Evolutionary conservation across 1,140 invertebrate species (phyloP).

Genomic region (Plutomurus gul): DNA sequence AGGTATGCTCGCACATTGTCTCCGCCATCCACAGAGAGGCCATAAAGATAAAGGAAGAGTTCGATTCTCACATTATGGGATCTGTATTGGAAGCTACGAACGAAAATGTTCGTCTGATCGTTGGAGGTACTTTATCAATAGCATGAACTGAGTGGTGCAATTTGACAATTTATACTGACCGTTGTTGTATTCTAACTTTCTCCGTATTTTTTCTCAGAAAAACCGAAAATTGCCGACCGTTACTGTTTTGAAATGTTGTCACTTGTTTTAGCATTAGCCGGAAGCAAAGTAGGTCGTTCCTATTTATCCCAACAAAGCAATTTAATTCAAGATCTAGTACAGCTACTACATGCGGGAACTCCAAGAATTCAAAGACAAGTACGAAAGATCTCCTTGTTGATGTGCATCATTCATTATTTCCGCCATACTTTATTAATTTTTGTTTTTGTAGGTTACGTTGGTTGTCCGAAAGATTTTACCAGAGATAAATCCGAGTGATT

Average conservation of each 20-base stretch:
- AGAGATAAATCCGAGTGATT: constrained; percentile 72
- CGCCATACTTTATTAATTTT: background rate
- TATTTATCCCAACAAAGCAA: constrained; percentile 88
- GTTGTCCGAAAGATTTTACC: constrained; percentile 80
- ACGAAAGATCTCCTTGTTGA: constrained; percentile 28
- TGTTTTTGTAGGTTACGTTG: constrained; percentile 67
- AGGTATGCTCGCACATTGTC: constrained; percentile 91
- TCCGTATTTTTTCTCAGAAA: constrained; percentile 49
- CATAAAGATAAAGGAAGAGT: constrained; percentile 80
- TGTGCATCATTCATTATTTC: background rate
- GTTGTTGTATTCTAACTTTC: background rate
- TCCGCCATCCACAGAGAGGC: constrained; percentile 89
- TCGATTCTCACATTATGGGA: constrained; percentile 67
- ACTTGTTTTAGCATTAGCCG: constrained; percentile 90
- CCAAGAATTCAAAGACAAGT: constrained; percentile 91
- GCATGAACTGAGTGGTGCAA: too few relatives aligned
- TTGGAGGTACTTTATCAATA: too few relatives aligned
- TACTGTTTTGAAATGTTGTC: constrained; percentile 98
- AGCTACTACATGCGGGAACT: constrained; percentile 88
- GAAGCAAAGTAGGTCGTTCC: constrained; percentile 83
- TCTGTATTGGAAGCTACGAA: constrained; percentile 46
- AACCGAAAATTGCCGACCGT: constrained; percentile 70
- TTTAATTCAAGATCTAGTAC: constrained; percentile 80
- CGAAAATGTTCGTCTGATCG: constrained; percentile 44
- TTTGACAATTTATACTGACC: background rate